phyloP scores from a whole-genome alignment of 2,797 vertebrate genomes.

The Cossypha polioptera region DNA sequence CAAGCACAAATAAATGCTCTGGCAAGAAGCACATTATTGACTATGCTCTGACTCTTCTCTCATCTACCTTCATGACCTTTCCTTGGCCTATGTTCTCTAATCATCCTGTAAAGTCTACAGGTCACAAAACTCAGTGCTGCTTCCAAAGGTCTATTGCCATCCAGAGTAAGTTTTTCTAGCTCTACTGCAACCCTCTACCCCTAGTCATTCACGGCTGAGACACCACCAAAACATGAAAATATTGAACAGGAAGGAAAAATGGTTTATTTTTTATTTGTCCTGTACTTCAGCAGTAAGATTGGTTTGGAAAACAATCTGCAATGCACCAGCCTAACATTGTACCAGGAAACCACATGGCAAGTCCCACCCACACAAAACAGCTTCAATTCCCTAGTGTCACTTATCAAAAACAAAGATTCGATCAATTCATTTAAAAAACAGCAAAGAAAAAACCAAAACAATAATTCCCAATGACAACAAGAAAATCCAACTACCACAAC shows the following conservation, averaged over 20 bases:
- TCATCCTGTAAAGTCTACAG: neutral
- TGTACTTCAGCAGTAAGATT: neutral
- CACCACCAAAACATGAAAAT: neutral
- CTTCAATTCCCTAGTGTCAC: neutral
- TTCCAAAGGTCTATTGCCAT: neutral
- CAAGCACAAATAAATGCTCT: neutral
- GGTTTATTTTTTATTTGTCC: neutral
- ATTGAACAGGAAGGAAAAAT: rapidly evolving
- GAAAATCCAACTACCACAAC: neutral
- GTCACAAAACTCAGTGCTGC: neutral
- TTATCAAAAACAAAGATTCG: neutral
- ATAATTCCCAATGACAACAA: rapidly evolving
- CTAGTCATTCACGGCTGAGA: neutral
- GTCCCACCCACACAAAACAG: neutral
- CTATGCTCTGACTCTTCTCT: neutral
- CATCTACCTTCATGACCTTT: neutral
- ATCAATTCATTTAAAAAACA: neutral
- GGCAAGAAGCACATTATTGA: neutral
- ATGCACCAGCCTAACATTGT: neutral
- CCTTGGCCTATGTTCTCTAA: neutral
- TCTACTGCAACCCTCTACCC: neutral
- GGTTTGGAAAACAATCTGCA: neutral
- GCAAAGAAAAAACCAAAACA: rapidly evolving
- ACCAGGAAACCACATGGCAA: neutral
- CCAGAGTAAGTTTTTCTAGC: neutral